Base-by-base conservation (phyloP, 2,888 invertebrate species). In the Quadriops clusia region DNA sequence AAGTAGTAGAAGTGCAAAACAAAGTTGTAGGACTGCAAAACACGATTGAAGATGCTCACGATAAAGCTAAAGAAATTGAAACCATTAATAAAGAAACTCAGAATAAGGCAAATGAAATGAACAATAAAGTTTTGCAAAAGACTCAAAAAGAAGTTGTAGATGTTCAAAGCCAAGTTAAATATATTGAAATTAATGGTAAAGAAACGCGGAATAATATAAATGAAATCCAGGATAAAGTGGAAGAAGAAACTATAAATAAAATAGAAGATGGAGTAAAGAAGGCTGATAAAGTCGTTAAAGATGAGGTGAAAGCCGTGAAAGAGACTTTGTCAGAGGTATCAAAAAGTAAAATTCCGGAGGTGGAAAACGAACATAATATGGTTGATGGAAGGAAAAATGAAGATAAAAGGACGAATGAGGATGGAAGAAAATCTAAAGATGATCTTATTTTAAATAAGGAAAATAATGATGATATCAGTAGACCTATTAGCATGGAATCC, bases 221-320 rank as follows among this genome's bases (percentile, higher is more conserved):
- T n/a, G 9, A 30, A n/a, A 8, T n/a, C 10, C 13, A 12, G n/a
- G 15, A n/a, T n/a, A 17, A 10, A 18, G 9, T 30, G 3, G 18
- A 11, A 7, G 24, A 34, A 22, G 21, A 28, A 17, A 26, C 20
- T 21, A 23, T 9, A 13, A 14, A 10, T 7, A 21, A 23, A 14
- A 16, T 16, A 27, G 12, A 34, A 20, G 13, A 26, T 17, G 12
- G 17, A 17, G 10, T n/a, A 5, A 28, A 22, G 2, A 17, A 10
- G 11, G 15, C 9, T 7, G 18, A 25, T 13, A n/a, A n/a, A 27
- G 28, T 17, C 10, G 22, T 14, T 10, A 32, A 24, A 10, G 23
- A 33, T 7, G 28, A 36, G 30, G 21, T 29, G 14, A 23, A 37
- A 30, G 14, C n/a, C 3, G 27, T 16, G 25, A 20, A 20, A 17